Base-by-base conservation (phyloP, 2,113 vertebrate genomes). In the Microcebus jonahi region DNA sequence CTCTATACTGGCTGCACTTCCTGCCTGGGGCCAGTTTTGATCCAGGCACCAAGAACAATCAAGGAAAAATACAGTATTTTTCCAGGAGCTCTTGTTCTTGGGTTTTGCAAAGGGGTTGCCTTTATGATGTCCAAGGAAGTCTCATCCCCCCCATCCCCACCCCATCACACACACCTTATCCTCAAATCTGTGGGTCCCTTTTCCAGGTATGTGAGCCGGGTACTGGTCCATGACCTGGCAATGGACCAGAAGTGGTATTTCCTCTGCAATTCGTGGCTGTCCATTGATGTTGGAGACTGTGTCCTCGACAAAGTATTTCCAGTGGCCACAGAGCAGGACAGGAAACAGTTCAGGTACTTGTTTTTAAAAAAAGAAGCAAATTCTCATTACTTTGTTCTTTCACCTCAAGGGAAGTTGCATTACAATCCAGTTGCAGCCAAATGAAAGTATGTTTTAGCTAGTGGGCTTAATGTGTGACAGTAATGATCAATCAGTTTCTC, bases 191-290 rank as follows among this genome's bases (percentile, higher is more conserved):
- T 68, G 31, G 92, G 57, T 94, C 91, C 96, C 76, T 71, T 80
- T 4, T 61, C 80, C 96, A 99, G 99, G 99, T 99, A 99, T 20
- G 98, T 99, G 91, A 99, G 99, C 98, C 98, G 98, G 95, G 99
- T 99, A 18, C 97, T 98, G 95, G 99, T 99, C 85, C 99, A 99
- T 23, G 99, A 99, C 94, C 97, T 99, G 81, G 99, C 98, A 36
- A 98, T 94, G 53, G 99, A 99, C 91, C 98, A 98, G 95, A 99
- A 99, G 94, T 99, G 99, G 99, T 98, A 99, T 94, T 99, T 99
- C 98, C 99, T 99, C 85, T 99, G 99, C 97, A 99, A 99, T 95
- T 99, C 99, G 0, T 99, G 99, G 99, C 98, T 99, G 88, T 99
- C 99, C 55, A 90, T 99, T 21, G 98, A 99, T 90, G 98, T 99